Conservation (phyloP, 2,113 vertebrate genomes). For the Recurvirostra avosetta region DNA sequence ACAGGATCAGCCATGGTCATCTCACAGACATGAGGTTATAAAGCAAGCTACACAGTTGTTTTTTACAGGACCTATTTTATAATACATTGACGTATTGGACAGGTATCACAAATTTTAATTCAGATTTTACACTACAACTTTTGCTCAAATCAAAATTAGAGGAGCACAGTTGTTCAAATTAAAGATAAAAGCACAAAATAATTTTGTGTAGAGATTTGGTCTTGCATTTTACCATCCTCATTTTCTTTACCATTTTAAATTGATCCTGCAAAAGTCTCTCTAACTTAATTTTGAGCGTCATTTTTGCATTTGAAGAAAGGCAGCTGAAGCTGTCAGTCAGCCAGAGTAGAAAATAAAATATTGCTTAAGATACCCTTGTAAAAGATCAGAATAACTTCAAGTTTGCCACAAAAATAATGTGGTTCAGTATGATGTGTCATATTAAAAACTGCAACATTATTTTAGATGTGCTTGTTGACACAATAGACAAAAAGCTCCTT, state of each 20-base stretch:
- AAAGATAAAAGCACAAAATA: background rate
- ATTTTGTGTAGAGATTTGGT: background rate
- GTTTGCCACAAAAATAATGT: background rate
- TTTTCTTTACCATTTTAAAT: background rate
- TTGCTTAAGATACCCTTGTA: background rate
- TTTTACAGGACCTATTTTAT: background rate
- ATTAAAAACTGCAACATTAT: background rate
- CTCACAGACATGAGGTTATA: background rate
- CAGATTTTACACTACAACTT: background rate
- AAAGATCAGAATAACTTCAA: background rate
- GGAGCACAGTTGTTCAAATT: background rate
- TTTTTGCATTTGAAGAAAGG: background rate
- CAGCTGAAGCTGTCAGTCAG: background rate
- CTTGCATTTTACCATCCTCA: background rate
- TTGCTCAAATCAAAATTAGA: background rate
- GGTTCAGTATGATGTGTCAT: background rate
- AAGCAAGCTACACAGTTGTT: background rate
- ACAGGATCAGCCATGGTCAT: background rate
- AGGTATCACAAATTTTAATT: background rate
- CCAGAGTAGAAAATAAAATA: background rate
- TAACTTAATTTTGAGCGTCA: background rate
- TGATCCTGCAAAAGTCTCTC: background rate
- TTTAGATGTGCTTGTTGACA: background rate
- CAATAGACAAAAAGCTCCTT: background rate
- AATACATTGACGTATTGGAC: accelerated